Evolutionary conservation across 2,113 vertebrate genomes (phyloP).

Genomic region (Promerops cafer): DNA sequence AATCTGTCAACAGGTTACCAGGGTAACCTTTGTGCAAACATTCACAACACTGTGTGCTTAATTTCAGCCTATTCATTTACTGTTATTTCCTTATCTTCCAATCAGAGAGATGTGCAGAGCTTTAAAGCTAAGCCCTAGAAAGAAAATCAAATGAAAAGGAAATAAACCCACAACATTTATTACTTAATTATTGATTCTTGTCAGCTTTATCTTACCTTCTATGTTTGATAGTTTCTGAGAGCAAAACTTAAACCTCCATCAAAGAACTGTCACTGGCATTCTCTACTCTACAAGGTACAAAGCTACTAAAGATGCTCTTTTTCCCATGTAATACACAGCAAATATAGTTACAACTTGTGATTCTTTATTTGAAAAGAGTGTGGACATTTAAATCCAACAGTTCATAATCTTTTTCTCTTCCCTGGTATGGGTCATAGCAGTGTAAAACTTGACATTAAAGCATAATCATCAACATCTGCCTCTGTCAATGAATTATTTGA

Average conservation of each 20-base stretch:
- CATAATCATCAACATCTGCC: background rate
- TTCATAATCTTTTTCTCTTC: background rate
- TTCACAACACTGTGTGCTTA: background rate
- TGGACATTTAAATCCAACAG: background rate
- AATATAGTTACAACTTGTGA: background rate
- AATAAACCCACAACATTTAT: background rate
- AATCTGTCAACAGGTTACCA: background rate
- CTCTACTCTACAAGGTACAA: background rate
- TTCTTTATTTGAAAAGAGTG: background rate
- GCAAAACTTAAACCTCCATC: background rate
- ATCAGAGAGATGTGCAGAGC: background rate
- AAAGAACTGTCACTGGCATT: background rate
- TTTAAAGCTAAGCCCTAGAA: background rate
- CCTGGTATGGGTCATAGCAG: background rate
- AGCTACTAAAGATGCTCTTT: background rate
- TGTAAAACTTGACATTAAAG: background rate
- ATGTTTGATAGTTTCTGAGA: background rate
- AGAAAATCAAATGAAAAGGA: background rate
- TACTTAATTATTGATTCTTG: background rate
- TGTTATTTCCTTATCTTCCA: background rate
- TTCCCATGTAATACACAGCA: background rate
- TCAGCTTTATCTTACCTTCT: background rate
- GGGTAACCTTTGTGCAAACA: background rate
- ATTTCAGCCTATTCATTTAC: background rate
- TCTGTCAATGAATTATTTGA: background rate